Conservation (phyloP, 2,113 vertebrate species). For the Cercopithecus mona region DNA sequence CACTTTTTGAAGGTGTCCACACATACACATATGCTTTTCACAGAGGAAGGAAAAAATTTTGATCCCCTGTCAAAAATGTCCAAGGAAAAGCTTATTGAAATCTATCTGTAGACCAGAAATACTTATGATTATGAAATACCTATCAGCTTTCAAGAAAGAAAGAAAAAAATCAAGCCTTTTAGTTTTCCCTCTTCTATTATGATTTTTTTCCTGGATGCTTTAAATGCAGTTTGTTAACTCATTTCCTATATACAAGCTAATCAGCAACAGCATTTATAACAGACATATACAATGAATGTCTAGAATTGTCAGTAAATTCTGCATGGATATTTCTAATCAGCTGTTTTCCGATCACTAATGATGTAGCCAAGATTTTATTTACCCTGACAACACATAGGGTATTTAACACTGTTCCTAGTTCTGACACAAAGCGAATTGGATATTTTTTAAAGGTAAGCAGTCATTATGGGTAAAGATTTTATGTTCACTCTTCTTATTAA, state of each 20-base stretch:
- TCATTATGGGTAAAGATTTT: not conserved
- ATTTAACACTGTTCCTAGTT: not conserved
- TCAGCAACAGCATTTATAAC: not conserved
- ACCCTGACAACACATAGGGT: not conserved
- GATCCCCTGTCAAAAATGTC: conserved; percentile 42
- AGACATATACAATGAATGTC: not conserved
- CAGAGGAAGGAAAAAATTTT: not conserved
- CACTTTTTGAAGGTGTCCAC: conserved; percentile 44
- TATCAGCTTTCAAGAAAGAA: conserved; percentile 39
- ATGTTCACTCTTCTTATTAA: not conserved
- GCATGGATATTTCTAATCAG: not conserved
- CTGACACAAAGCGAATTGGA: not conserved
- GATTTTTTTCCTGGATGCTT: not conserved
- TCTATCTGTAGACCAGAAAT: conserved; percentile 27
- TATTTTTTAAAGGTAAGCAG: not conserved
- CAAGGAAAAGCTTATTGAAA: conserved; percentile 8
- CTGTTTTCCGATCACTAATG: not conserved
- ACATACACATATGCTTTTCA: not conserved
- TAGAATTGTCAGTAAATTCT: not conserved
- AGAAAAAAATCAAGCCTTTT: not conserved
- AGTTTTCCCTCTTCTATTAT: not conserved
- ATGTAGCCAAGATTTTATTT: not conserved
- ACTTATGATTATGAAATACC: conserved; percentile 65
- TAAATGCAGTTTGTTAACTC: conserved; percentile 19
- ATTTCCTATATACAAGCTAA: conserved; percentile 9